Base-by-base conservation (phyloP, 2,888 invertebrate genomes). In the Lypha dubia region DNA sequence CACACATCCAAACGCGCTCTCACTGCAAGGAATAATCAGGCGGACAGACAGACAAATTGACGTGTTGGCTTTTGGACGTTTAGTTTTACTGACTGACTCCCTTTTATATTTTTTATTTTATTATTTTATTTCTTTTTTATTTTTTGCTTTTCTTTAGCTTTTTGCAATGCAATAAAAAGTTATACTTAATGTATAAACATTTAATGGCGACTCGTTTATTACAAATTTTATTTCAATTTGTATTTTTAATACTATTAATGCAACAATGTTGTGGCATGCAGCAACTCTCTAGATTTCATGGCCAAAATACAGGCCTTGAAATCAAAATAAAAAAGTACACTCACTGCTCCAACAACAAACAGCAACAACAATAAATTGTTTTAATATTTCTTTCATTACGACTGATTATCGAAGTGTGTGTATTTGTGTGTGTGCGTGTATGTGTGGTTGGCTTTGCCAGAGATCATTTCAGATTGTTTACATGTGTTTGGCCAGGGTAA, bases 121-220 rank as follows among this genome's bases (percentile, higher is more conserved):
- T 44, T n/a, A n/a, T n/a, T 11, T 49, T 46, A 11, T 17, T 46
- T n/a, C 11, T 8, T 13, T 4, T 24, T 13, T 13, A 17, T 46
- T 17, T 46, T 17, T 53, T 11, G 63, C 46, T 35, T 41, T 62
- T 35, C 38, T 74, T 68, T 44, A 74, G 70, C 73, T 84, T 67
- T 77, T 79, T 46, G 58, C 58, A 32, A 53, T 70, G 84, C 67
- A 81, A 84, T 84, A 84, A 87, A 87, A 87, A 87, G 80, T 90
- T 91, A 91, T 91, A 91, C 89, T 91, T 91, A 91, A 91, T 91
- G 91, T 91, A 91, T 91, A 91, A 90, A 84, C 81, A 90, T 90
- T 91, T 91, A 91, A 91, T 91, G 91, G 90, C 89, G 89, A 91
- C 91, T 90, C 91, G 91, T 91, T 91, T 91, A 91, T 91, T 91